Conservation (phyloP, 2,888 invertebrate species). For the Ashinkailepas kermadecensis region DNA sequence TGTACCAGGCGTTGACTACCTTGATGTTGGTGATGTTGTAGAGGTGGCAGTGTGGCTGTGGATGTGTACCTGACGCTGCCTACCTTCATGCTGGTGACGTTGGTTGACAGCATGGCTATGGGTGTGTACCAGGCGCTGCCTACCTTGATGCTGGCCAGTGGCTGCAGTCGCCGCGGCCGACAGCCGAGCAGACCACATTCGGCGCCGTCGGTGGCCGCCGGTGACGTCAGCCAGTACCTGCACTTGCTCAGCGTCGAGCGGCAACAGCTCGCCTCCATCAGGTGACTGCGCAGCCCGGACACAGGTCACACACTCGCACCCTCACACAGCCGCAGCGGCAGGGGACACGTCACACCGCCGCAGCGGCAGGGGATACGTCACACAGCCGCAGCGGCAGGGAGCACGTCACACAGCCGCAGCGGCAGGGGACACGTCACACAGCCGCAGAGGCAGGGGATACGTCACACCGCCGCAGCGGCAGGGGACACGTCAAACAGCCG, state of each 20-base stretch:
- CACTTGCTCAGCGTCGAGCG: slow-evolving; percentile 15
- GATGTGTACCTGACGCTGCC: no score
- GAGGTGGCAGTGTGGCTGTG: no score
- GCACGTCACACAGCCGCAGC: no score
- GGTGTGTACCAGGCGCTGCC: slow-evolving; percentile 36
- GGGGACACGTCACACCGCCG: background rate
- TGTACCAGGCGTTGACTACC: slow-evolving; percentile 46
- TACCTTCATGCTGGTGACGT: no score
- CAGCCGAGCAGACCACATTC: slow-evolving; percentile 80
- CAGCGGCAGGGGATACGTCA: no score
- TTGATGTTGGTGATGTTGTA: slow-evolving; percentile 88
- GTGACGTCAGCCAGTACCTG: background rate
- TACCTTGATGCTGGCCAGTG: slow-evolving; percentile 82
- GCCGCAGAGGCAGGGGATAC: no score
- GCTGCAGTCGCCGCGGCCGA: slow-evolving; percentile 75
- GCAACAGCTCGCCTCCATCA: slow-evolving; percentile 13
- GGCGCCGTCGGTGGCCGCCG: background rate
- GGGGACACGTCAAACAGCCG: no score
- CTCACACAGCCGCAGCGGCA: background rate
- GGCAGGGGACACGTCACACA: no score
- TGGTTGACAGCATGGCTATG: no score
- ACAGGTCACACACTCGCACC: background rate
- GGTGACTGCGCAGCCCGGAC: background rate
- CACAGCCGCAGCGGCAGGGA: no score
- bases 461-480: no score